These are phyloP conservation scores for Carposina sasakii DNA, from an alignment of 1,140 invertebrate species.

Conservation along the genomic window DNA sequence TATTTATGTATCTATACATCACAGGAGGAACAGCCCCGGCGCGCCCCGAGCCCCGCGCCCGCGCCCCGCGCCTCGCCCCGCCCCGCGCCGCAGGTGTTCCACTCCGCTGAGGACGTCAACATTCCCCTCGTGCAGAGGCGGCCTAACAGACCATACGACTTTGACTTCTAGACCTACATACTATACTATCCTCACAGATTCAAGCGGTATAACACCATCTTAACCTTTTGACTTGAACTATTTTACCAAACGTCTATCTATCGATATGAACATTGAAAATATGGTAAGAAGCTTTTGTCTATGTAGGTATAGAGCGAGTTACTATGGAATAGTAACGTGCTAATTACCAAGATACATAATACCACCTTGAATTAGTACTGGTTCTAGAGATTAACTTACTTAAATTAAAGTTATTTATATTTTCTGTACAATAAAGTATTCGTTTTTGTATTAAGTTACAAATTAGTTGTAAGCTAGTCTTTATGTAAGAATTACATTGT, in stretches of 20 bases:
- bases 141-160: constrained; percentile 64
- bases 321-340: too few relatives aligned
- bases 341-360: too few relatives aligned
- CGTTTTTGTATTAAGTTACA: constrained; percentile 57
- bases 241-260: too few relatives aligned
- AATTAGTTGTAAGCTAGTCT: constrained; percentile 70
- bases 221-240: too few relatives aligned
- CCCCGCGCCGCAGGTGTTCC: constrained; percentile 79
- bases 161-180: constrained; percentile 58
- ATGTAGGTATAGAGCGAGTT: too few relatives aligned
- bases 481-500: constrained; percentile 45
- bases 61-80: constrained; percentile 42
- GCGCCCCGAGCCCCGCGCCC: constrained; percentile 25
- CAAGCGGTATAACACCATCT: too few relatives aligned
- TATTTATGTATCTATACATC: not conserved
- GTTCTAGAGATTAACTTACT: constrained; percentile 32
- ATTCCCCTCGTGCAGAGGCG: constrained; percentile 84
- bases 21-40: constrained; percentile 35
- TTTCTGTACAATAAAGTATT: constrained; percentile 50
- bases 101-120: constrained; percentile 88
- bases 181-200: too few relatives aligned
- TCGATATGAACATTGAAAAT: too few relatives aligned
- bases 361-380: too few relatives aligned
- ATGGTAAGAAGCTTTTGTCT: too few relatives aligned
- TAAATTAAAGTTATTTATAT: constrained; percentile 60